These are phyloP conservation scores for Chionoecetes opilio DNA, from an alignment of 1,140 invertebrate genomes.

Conservation along the genomic window DNA sequence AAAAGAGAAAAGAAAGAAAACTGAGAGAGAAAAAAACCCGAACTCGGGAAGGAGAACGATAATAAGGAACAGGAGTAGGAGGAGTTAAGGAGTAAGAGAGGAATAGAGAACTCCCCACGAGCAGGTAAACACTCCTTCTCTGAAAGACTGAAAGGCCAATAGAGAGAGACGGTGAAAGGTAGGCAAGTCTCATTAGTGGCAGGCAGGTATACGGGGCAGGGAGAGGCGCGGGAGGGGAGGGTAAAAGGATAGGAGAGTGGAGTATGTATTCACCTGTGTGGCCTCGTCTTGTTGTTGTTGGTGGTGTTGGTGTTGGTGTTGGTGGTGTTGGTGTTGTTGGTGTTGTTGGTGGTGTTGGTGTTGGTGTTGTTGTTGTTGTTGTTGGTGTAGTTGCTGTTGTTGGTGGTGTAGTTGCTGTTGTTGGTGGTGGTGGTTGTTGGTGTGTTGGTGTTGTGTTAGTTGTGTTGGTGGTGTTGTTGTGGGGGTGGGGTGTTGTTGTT, in stretches of 20 bases:
- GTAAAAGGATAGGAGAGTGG: not conserved
- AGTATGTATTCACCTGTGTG: not conserved
- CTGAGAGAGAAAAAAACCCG: not conserved
- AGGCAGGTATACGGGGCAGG: not conserved
- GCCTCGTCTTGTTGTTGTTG: not conserved
- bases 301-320: too few relatives aligned
- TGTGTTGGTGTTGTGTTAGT: too few relatives aligned
- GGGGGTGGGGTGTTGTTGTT: too few relatives aligned
- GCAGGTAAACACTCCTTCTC: not conserved
- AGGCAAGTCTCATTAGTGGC: conserved; percentile 6
- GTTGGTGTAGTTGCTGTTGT: too few relatives aligned
- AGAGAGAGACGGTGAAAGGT: conserved; percentile 6
- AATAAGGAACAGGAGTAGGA: not conserved
- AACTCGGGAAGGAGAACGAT: not conserved
- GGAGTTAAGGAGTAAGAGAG: not conserved
- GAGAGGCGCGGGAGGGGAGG: not conserved
- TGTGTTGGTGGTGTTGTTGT: too few relatives aligned
- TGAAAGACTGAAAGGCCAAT: conserved; percentile 20
- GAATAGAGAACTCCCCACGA: not conserved
- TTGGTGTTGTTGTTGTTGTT: not conserved
- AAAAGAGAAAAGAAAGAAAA: not conserved
- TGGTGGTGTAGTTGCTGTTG: too few relatives aligned
- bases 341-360: too few relatives aligned
- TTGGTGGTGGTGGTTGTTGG: too few relatives aligned
- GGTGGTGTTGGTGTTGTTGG: too few relatives aligned